Percentiles rank a stretch among this genome's conserved stretches.
Conservation (phyloP, 2,888 invertebrate species). For the Carcina quercana region DNA sequence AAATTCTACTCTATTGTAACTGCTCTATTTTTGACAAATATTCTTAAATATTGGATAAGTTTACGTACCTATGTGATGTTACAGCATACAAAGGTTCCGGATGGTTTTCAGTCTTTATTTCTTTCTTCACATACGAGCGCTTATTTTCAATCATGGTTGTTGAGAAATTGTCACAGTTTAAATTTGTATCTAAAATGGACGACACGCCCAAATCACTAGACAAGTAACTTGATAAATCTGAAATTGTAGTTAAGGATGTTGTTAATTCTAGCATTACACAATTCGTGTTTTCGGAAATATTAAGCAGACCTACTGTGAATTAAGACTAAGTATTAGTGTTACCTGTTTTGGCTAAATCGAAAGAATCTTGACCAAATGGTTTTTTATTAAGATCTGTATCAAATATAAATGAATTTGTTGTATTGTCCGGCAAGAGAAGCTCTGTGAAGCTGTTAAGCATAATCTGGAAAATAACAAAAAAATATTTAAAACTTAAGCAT, state of each 20-base stretch:
- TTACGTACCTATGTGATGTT: conserved; percentile 49
- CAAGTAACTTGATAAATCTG: conserved; percentile 33
- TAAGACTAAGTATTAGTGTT: too few species aligned
- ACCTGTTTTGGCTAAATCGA: conserved; percentile 38
- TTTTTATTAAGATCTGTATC: conserved; percentile 35
- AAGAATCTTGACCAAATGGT: conserved; percentile 31
- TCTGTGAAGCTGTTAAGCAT: conserved; percentile 45
- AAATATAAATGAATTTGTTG: conserved; percentile 34
- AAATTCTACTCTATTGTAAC: too few species aligned
- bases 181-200: conserved; percentile 34
- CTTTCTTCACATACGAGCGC: conserved; percentile 41
- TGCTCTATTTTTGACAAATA: too few species aligned
- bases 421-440: conserved; percentile 38
- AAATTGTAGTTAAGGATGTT: conserved; percentile 12
- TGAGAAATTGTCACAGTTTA: conserved; percentile 30
- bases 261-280: not conserved
- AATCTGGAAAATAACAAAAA: conserved; percentile 27
- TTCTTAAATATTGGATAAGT: not conserved
- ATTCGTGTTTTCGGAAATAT: not conserved
- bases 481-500: conserved; percentile 1
- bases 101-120: conserved; percentile 39
- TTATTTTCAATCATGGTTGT: conserved; percentile 59
- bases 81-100: conserved; percentile 51
- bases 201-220: conserved; percentile 31
- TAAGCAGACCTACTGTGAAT: too few species aligned